A percentile compares a stretch with the other conserved stretches of the same genome.
These are phyloP conservation scores for Choloepus hoffmanni DNA, from an alignment of 2,113 vertebrate species.

Conservation along the genomic window DNA sequence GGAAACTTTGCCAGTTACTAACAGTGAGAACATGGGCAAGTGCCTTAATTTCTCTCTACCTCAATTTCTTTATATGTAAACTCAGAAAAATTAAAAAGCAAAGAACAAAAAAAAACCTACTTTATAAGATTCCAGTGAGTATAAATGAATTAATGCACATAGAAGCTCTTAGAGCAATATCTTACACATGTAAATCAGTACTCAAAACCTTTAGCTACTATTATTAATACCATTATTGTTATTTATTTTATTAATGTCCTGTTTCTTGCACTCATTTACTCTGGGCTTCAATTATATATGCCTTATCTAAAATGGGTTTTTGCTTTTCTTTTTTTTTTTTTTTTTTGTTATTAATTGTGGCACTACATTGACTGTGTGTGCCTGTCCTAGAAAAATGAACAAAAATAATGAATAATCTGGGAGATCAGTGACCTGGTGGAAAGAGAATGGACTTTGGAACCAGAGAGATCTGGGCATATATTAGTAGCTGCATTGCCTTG, in stretches of 20 bases:
- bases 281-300: slow-evolving; percentile 19
- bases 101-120: neutral
- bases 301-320: neutral
- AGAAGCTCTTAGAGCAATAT: neutral
- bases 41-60: neutral
- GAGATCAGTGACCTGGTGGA: neutral
- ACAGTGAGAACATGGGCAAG: neutral
- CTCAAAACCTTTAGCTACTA: neutral
- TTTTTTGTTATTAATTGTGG: neutral
- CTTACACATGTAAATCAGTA: neutral
- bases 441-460: neutral
- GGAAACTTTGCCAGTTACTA: slow-evolving; percentile 30
- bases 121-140: neutral
- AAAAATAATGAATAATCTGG: neutral
- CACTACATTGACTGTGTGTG: neutral
- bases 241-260: neutral
- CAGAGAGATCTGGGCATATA: neutral
- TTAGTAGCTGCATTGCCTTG: neutral
- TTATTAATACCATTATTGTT: neutral
- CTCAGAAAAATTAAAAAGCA: neutral
- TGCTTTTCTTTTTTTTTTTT: neutral
- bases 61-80: neutral
- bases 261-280: neutral
- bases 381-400: neutral
- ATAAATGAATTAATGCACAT: neutral